These are phyloP conservation scores for Rapana venosa DNA, from an alignment of 2,888 invertebrate species.

Conservation along the genomic window DNA sequence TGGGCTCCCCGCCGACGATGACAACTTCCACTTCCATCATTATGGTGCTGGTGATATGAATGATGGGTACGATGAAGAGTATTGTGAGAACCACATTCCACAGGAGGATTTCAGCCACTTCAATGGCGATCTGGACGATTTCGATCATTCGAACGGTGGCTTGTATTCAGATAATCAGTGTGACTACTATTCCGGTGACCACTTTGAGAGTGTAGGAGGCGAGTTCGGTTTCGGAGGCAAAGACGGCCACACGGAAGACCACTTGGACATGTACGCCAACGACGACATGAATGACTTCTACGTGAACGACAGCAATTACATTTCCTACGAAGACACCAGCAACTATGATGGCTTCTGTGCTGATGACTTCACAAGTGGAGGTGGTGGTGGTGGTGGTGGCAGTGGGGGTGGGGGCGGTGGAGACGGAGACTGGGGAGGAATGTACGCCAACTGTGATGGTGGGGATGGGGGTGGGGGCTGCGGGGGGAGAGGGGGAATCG, in stretches of 20 bases:
- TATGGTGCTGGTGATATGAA: constrained; percentile 12
- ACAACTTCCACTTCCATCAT: constrained; percentile 5
- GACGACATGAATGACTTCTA: constrained; percentile 24
- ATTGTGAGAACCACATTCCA: constrained; percentile 38
- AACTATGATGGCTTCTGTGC: constrained; percentile 26
- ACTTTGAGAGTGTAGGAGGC: neutral
- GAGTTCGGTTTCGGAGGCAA: constrained; percentile 44
- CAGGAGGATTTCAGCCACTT: constrained; percentile 31
- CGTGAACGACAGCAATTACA: constrained; percentile 32
- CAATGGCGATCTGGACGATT: constrained; percentile 17
- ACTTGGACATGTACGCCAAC: constrained; percentile 19
- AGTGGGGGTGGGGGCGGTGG: constrained; percentile 39
- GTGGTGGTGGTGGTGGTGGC: constrained; percentile 42
- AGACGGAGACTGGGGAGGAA: constrained; percentile 39
- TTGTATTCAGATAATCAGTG: neutral
- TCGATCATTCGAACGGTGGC: constrained; percentile 13
- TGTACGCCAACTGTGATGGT: constrained; percentile 47
- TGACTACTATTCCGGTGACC: constrained; percentile 23
- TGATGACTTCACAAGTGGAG: constrained; percentile 45
- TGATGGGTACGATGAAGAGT: neutral
- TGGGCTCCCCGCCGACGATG: neutral
- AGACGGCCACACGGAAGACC: constrained; percentile 26
- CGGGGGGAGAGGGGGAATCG: constrained; percentile 47
- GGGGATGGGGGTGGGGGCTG: constrained; percentile 49
- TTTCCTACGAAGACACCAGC: constrained; percentile 37